Conservation (phyloP, 2,113 vertebrate species). For the Neomonachus schauinslandi region DNA sequence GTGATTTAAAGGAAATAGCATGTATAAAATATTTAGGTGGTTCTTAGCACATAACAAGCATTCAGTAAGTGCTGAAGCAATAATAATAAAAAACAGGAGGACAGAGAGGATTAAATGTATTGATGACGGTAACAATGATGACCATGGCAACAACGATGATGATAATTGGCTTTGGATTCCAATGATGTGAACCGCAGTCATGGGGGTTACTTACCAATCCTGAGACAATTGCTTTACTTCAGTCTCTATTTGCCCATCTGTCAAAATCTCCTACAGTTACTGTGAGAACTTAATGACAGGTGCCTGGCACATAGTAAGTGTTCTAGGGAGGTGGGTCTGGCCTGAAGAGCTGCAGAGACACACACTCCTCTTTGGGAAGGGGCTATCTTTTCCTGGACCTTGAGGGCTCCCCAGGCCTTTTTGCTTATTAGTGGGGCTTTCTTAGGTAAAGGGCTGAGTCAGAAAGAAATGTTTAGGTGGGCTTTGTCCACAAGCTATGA, state of each 20-base stretch:
- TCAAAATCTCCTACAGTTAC: neutral
- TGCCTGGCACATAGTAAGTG: too few species aligned
- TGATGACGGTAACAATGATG: neutral
- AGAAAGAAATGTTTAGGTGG: neutral
- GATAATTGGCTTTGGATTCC: neutral
- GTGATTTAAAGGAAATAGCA: neutral
- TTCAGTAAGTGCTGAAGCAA: neutral
- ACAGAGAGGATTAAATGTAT: neutral
- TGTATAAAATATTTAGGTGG: neutral
- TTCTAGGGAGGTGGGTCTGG: neutral
- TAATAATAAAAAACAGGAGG: neutral
- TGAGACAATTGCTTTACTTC: neutral
- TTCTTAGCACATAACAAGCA: neutral
- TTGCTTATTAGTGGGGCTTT: neutral
- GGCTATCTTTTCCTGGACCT: neutral
- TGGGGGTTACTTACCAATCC: neutral
- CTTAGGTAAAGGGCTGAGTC: neutral
- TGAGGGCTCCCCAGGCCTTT: neutral
- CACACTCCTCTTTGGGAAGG: neutral
- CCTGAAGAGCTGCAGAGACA: neutral
- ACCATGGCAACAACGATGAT: neutral
- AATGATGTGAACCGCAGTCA: accelerated
- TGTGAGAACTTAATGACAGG: neutral
- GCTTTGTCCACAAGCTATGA: neutral
- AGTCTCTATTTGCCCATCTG: neutral